Percentiles rank a stretch among this genome's conserved stretches.
These are phyloP conservation scores for Diarsia brunnea DNA, from an alignment of 2,888 invertebrate genomes.

Conservation along the genomic window DNA sequence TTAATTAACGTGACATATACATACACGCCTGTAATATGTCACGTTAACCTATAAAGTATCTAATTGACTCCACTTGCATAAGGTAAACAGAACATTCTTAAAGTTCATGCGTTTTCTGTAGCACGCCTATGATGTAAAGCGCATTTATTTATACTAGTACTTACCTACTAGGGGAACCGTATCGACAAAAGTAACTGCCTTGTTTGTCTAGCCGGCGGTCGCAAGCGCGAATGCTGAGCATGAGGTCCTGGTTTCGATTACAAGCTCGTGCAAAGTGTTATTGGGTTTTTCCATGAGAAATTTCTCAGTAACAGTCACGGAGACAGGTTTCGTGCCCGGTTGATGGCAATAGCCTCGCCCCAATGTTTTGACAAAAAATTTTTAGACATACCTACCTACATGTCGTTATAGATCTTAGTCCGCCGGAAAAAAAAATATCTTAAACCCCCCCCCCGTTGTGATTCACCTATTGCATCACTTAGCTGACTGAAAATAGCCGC, in stretches of 20 bases:
- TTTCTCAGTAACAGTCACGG: too few species aligned
- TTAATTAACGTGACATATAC: slow-evolving; percentile 50
- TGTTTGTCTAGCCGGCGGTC: too few species aligned
- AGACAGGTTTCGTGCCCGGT: too few species aligned
- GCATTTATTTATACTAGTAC: too few species aligned
- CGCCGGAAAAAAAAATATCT: slow-evolving; percentile 3
- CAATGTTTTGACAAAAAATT: neutral
- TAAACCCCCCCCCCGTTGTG: neutral
- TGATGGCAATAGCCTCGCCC: too few species aligned
- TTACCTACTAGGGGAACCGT: neutral
- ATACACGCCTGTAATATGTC: neutral
- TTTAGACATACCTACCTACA: too few species aligned
- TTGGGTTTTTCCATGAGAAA: too few species aligned
- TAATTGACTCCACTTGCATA: slow-evolving; percentile 38
- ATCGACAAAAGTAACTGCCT: neutral
- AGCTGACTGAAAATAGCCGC: slow-evolving; percentile 32
- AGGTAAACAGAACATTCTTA: slow-evolving; percentile 40
- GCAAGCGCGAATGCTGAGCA: too few species aligned
- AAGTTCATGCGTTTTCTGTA: slow-evolving; percentile 39
- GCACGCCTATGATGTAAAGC: slow-evolving; percentile 10
- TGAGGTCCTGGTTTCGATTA: too few species aligned
- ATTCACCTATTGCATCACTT: slow-evolving; percentile 43
- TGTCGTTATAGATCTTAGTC: neutral
- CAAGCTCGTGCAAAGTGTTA: too few species aligned
- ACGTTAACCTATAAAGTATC: slow-evolving; percentile 24